Evolutionary conservation across 2,113 vertebrate species (phyloP), one percentile per base, ranked within the genome.

Genomic region (Oreotragus oreotragus): DNA sequence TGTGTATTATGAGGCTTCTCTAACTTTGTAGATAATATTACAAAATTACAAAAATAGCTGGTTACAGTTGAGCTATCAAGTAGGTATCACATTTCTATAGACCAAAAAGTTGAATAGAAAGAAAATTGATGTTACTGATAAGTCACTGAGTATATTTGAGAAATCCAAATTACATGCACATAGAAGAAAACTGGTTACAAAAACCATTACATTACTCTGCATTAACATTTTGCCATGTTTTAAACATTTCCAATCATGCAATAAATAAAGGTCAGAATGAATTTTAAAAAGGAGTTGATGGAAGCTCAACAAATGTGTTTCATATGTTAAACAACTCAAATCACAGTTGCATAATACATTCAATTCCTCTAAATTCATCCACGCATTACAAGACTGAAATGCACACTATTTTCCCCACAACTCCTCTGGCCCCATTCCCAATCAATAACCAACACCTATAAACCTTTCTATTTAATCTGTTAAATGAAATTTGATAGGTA

Each of bases 1-100:
- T 97, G 91, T 96, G 96, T 97, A 96, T 96, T 97, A 98, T 97
- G 94, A 98, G 96, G 95, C 93, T 98, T 98, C 94, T 98, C 97
- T 98, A 97, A 86, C 76, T 95, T 81, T 97, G 83, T 97, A 96
- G 97, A 95, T 83, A 45, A 91, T 95, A 94, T 97, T 98, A 98
- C 89, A 97, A 97, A 98, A 98, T 97, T 98, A 98, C 93, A 97
- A 97, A 98, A 98, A 97, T 94, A 98, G 93, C 53, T 97, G 91
- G 88, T 95, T 84, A 96, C 76, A 98, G 95, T 83, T 95, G 88
- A 96, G 45, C 95, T 93, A 98, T 96, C 77, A 97, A 96, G 90
- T 88, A 97, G 76, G 28, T 89, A 88, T 76, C 62, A 95, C 47
- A 91, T 95, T 98, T 97, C 92, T 97, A 90, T 83, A 90, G 84